These are phyloP conservation scores for Muscina levida DNA, from an alignment of 2,888 invertebrate genomes.

Conservation along the genomic window DNA sequence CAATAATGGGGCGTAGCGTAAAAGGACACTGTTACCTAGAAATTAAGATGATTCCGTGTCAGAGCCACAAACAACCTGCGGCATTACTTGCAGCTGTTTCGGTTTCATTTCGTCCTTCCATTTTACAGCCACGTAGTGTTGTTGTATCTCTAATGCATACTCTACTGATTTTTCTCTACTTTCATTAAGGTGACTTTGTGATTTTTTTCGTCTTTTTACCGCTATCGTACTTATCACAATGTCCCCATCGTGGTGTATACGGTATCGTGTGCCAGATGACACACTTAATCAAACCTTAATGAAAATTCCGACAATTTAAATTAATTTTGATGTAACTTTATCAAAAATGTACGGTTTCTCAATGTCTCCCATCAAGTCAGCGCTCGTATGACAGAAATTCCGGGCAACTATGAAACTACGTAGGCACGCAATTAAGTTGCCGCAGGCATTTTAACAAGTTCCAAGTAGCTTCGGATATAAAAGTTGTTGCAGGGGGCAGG, in stretches of 20 bases:
- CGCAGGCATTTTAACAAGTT: conserved; percentile 57
- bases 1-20: not conserved
- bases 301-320: conserved; percentile 59
- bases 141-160: not conserved
- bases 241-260: not conserved
- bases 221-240: conserved; percentile 15
- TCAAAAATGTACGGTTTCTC: conserved; percentile 25
- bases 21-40: not conserved
- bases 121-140: not conserved
- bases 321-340: conserved; percentile 43
- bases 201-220: conserved; percentile 19
- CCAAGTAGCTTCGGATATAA: conserved; percentile 21
- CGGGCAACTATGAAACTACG: conserved; percentile 20
- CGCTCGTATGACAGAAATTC: conserved; percentile 25
- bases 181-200: conserved; percentile 32
- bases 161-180: too few relatives aligned
- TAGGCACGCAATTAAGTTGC: conserved; percentile 59
- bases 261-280: conserved; percentile 25
- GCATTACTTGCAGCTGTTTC: conserved; percentile 13
- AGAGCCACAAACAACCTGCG: conserved; percentile 29
- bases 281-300: conserved; percentile 55
- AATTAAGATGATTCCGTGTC: conserved; percentile 34
- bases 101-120: not conserved
- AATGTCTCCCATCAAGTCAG: not conserved
- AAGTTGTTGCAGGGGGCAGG: conserved; percentile 6